phyloP scores from a whole-genome alignment of 2,113 vertebrate genomes.

The Lathamus discolor region DNA sequence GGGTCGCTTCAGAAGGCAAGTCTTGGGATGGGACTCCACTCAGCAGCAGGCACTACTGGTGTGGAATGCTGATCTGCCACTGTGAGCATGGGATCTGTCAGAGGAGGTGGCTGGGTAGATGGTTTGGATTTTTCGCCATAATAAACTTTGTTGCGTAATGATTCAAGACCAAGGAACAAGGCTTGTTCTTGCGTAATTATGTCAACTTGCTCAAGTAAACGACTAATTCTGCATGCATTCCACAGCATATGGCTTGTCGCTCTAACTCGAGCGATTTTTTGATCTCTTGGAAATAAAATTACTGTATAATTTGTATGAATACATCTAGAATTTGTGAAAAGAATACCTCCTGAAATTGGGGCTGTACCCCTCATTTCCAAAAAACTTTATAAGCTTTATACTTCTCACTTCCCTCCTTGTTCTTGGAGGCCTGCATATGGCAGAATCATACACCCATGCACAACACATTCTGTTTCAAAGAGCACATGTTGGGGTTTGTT shows the following conservation, averaged over 20 bases:
- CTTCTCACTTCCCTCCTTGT: neutral
- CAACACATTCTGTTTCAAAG: neutral
- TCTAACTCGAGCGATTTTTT: neutral
- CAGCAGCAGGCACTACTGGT: neutral
- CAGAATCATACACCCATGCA: neutral
- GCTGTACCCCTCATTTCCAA: neutral
- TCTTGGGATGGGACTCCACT: neutral
- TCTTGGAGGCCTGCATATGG: neutral
- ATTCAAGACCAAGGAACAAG: neutral
- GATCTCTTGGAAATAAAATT: neutral
- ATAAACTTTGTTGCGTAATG: neutral
- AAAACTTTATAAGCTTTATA: neutral
- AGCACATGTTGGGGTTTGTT: neutral
- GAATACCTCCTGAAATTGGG: neutral
- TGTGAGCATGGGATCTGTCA: neutral
- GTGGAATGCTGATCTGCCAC: neutral
- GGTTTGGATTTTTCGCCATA: neutral
- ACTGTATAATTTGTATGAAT: neutral
- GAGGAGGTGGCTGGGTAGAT: neutral
- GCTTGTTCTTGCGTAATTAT: neutral
- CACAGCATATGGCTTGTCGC: neutral
- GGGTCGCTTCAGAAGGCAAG: neutral
- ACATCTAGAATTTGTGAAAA: neutral
- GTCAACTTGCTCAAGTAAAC: neutral
- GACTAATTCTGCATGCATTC: neutral